Evolutionary conservation across 37 sponge, comb jelly and placozoan genomes (phyloP).

Genomic region (Mnemiopsis leidyi): DNA sequence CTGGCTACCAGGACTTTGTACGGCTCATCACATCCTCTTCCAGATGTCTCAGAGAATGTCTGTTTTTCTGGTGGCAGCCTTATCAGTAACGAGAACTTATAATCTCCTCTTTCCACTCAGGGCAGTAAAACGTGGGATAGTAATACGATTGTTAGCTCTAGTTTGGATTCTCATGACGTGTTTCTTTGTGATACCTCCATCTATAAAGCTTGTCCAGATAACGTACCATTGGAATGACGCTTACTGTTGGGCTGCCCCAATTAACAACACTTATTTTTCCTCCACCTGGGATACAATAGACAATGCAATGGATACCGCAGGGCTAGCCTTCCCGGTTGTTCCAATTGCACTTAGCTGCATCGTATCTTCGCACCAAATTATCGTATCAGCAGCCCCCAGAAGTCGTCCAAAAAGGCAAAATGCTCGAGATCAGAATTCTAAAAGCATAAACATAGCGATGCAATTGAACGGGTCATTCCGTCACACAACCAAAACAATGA

Average conservation of each 20-base stretch:
- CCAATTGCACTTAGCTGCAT: not conserved
- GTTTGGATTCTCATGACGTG: not conserved
- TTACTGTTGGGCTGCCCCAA: not conserved
- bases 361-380: not conserved
- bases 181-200: not conserved
- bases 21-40: conserved; percentile 33
- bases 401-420: not conserved
- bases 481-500: not conserved
- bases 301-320: not conserved
- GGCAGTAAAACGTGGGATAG: not conserved
- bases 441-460: too few species aligned
- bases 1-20: not conserved
- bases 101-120: conserved; percentile 1
- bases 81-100: not conserved
- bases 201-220: not conserved
- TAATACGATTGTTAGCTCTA: not conserved
- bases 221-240: not conserved
- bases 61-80: not conserved
- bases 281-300: not conserved
- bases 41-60: conserved; percentile 44
- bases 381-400: not conserved
- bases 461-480: not conserved
- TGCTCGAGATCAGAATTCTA: not conserved
- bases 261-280: not conserved
- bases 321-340: not conserved